phyloP scores from a whole-genome alignment of 1,140 invertebrate genomes.

The Stenopsyche tienmushanensis region DNA sequence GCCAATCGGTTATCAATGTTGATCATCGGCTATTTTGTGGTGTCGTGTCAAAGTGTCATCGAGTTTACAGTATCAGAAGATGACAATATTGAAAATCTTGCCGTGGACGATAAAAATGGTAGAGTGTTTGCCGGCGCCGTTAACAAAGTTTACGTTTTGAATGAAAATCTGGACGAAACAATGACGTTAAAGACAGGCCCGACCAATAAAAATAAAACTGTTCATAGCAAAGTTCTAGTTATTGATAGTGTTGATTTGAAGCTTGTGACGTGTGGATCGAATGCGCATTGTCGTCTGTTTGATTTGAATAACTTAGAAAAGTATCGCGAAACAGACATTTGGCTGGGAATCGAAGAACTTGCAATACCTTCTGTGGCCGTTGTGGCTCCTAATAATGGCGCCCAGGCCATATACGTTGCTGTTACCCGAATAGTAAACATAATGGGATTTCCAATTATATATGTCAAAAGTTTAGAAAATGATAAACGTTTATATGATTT shows the following conservation, averaged over 20 bases:
- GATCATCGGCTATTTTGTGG: no score
- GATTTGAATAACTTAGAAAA: constrained; percentile 87
- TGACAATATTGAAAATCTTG: no score
- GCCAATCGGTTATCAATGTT: no score
- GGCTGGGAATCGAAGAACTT: constrained; percentile 92
- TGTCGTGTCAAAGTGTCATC: no score
- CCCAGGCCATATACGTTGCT: constrained; percentile 95
- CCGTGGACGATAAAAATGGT: constrained; percentile 89
- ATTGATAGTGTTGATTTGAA: constrained; percentile 88
- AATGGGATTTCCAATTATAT: constrained; percentile 91
- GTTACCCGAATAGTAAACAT: constrained; percentile 90
- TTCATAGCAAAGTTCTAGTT: constrained; percentile 91
- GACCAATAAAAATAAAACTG: constrained; percentile 92
- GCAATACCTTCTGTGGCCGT: constrained; percentile 94
- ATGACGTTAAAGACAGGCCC: constrained; percentile 85
- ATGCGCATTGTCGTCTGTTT: constrained; percentile 87
- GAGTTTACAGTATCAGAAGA: no score
- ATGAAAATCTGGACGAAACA: constrained; percentile 77
- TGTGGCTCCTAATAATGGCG: constrained; percentile 89
- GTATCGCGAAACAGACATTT: constrained; percentile 74
- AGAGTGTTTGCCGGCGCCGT: constrained; percentile 91
- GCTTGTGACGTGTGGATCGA: constrained; percentile 90
- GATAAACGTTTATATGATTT: no score
- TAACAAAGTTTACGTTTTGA: constrained; percentile 90
- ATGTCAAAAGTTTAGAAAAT: no score